Evolutionary conservation across 2,797 vertebrate species (phyloP), one percentile per base, ranked within the genome.

Genomic region (Onychomys leucogaster): DNA sequence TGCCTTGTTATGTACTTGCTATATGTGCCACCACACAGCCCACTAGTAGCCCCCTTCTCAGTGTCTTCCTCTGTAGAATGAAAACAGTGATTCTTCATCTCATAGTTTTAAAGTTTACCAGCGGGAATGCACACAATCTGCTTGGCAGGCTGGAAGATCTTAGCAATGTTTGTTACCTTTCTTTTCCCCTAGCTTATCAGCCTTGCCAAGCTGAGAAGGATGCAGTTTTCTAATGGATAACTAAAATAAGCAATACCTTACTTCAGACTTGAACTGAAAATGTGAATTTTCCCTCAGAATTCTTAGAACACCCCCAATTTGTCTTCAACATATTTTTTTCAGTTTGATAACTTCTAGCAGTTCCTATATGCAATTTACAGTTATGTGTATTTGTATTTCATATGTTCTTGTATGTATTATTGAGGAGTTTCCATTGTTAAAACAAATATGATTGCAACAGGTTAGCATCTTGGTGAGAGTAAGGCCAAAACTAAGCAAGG

Each of bases 161-260:
- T 46, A 93, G 55, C 12, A 93, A 89, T 75, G 82, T 81, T 89
- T 93, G 14, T 63, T 84, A 81, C n/a, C 19, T 57, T 80, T 12
- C 46, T 49, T n/a, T 88, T 80, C 12, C 23, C 17, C 92, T 78
- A 78, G 63, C 21, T 10, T 14, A 69, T 23, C 65, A 88, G 46
- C 37, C 14, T 92, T 75, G 25, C 21, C 34, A 34, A 94, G 91
- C 46, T 86, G 83, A 93, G n/a, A 94, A 80, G 2, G 34, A 16
- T 52, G 37, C 61, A 59, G 27, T 69, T 95, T 88, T 75, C 37
- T 61, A 76, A 23, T 41, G 65, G 37, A 21, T 29, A 91, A 71
- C n/a, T 5, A 9, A 91, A 82, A 41, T 59, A 89, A 95, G 49
- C 63, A 89, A 76, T 84, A 71, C 9, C 17, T 91, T 37, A 32